Conservation (phyloP, 2,113 vertebrate species). For the Ceyx margarethae region DNA sequence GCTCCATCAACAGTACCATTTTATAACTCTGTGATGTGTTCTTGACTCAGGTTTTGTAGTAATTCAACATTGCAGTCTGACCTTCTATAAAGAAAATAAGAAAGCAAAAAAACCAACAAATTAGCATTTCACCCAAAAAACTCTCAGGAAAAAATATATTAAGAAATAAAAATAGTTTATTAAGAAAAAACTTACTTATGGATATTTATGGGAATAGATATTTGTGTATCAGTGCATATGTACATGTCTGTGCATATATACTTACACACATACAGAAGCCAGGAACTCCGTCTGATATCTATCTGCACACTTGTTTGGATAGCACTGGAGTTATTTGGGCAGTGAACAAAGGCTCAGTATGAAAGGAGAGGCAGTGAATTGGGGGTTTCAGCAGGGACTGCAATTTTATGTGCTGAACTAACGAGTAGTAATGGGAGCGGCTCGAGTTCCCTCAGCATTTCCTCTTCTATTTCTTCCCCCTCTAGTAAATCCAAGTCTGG, state of each 20-base stretch:
- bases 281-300: not conserved
- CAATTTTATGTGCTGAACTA: conserved; percentile 44
- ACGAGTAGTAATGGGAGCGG: not conserved
- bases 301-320: not conserved
- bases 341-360: not conserved
- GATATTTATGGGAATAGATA: not conserved
- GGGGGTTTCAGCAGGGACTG: not conserved
- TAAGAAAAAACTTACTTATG: not conserved
- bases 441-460: conserved; percentile 33
- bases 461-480: conserved; percentile 16
- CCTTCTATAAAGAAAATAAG: not conserved
- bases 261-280: not conserved
- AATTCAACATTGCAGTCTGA: conserved; percentile 22
- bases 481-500: conserved; percentile 56
- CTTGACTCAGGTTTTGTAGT: conserved; percentile 40
- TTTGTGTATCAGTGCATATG: not conserved
- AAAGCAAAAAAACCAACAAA: not conserved
- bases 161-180: not conserved
- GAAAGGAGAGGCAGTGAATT: not conserved
- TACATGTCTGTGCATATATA: not conserved
- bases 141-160: not conserved
- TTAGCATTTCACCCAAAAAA: not conserved
- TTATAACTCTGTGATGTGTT: conserved; percentile 39
- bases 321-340: not conserved
- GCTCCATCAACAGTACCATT: conserved; percentile 28